Percentiles rank a stretch among this genome's conserved stretches.
Evolutionary conservation across 2,113 vertebrate genomes (phyloP).

Genomic region (Callaeas wilsoni): DNA sequence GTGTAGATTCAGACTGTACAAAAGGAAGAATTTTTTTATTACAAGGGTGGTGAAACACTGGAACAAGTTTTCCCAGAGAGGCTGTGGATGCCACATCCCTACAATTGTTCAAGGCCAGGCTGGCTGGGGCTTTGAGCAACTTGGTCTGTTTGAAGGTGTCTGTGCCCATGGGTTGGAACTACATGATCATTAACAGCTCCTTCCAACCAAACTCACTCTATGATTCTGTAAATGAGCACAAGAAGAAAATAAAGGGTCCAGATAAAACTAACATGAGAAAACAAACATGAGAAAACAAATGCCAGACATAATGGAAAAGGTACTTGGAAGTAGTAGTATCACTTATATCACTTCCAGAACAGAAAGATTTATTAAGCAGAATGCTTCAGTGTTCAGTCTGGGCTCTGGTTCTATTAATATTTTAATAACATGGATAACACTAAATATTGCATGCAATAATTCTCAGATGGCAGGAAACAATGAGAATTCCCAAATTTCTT

Average conservation of each 20-base stretch:
- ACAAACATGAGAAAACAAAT: neutral
- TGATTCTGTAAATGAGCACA: neutral
- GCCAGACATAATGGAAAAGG: neutral
- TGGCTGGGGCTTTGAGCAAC: neutral
- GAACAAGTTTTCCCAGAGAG: neutral
- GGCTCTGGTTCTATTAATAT: neutral
- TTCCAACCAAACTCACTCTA: neutral
- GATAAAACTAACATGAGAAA: neutral
- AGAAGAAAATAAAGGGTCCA: neutral
- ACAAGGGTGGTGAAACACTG: fast-evolving
- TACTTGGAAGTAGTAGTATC: neutral
- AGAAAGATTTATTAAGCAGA: neutral
- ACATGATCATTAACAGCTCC: neutral
- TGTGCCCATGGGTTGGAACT: neutral
- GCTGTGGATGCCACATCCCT: neutral
- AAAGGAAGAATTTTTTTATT: neutral
- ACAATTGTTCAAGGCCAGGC: neutral
- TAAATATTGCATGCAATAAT: neutral
- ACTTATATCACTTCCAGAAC: neutral
- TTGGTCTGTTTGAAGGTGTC: neutral
- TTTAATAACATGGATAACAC: neutral
- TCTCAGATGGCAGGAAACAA: neutral
- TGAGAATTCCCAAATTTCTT: neutral
- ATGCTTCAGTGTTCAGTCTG: neutral
- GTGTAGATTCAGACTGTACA: neutral